Conservation (phyloP, 92 coral and sea anemone species). For the Bergia puertoricense region DNA sequence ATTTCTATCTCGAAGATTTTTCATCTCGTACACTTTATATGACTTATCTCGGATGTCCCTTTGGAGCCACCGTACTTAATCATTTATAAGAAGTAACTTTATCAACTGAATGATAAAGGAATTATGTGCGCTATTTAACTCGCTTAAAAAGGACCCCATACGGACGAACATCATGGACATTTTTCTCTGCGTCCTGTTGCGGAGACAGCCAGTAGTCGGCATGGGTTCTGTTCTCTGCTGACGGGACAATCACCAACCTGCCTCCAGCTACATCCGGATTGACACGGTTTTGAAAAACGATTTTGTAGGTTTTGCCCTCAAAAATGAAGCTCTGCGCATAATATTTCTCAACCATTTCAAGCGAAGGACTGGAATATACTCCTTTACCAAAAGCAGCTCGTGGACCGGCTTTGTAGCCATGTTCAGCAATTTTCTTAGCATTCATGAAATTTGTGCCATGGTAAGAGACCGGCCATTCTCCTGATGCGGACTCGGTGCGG, state of each 20-base stretch:
- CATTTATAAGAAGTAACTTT: too few relatives aligned
- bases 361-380: slow-evolving; percentile 43
- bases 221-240: slow-evolving; percentile 30
- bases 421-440: slow-evolving; percentile 6
- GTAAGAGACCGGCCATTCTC: slow-evolving; percentile 25
- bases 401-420: slow-evolving; percentile 35
- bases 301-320: slow-evolving; percentile 54
- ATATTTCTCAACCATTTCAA: slow-evolving; percentile 21
- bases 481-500: background rate
- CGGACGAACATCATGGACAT: too few relatives aligned
- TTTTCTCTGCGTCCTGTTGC: too few relatives aligned
- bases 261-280: slow-evolving; percentile 28
- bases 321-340: slow-evolving; percentile 52
- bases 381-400: slow-evolving; percentile 52
- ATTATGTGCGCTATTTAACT: too few relatives aligned
- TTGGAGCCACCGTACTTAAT: too few relatives aligned
- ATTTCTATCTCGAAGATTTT: too few relatives aligned
- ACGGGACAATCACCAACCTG: slow-evolving; percentile 41
- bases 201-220: too few relatives aligned
- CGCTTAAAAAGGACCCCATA: too few relatives aligned
- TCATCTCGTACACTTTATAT: too few relatives aligned
- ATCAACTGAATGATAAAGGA: too few relatives aligned
- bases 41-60: too few relatives aligned
- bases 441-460: slow-evolving; percentile 56
- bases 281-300: slow-evolving; percentile 69